phyloP scores from a whole-genome alignment of 2,797 vertebrate genomes.

The Epinephelus coioides region DNA sequence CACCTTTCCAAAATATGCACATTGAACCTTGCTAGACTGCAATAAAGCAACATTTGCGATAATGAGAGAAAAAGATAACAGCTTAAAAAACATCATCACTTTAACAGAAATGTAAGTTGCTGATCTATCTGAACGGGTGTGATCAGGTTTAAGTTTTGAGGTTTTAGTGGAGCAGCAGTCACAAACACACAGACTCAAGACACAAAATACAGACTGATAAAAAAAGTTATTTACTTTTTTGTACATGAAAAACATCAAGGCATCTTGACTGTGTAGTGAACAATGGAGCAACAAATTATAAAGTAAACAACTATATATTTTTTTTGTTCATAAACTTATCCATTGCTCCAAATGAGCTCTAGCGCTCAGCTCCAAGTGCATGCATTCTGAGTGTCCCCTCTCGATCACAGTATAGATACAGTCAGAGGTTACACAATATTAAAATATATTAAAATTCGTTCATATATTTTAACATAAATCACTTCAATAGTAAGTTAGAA shows the following conservation, averaged over 20 bases:
- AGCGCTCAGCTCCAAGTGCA: neutral
- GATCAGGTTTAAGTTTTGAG: too few relatives aligned
- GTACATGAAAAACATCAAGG: neutral
- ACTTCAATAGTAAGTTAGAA: neutral
- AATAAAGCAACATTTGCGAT: too few relatives aligned
- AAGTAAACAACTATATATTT: too few relatives aligned
- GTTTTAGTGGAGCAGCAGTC: neutral
- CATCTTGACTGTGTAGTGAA: neutral
- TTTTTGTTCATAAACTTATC: neutral
- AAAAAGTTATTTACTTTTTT: conserved; percentile 24
- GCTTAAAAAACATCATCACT: too few relatives aligned
- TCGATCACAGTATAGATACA: neutral
- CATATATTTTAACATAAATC: neutral
- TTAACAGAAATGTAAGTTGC: too few relatives aligned
- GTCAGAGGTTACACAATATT: neutral
- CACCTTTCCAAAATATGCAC: too few relatives aligned
- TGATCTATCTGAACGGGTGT: too few relatives aligned
- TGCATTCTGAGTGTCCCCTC: neutral
- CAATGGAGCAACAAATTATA: neutral
- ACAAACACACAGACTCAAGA: neutral
- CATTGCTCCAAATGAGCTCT: neutral
- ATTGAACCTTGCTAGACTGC: too few relatives aligned
- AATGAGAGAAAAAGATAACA: too few relatives aligned
- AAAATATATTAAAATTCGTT: conserved; percentile 11
- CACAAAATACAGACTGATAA: neutral